Evolutionary conservation across 2,797 vertebrate genomes (phyloP), one percentile per base, ranked within the genome.

Genomic region (Megalops cyprinoides): DNA sequence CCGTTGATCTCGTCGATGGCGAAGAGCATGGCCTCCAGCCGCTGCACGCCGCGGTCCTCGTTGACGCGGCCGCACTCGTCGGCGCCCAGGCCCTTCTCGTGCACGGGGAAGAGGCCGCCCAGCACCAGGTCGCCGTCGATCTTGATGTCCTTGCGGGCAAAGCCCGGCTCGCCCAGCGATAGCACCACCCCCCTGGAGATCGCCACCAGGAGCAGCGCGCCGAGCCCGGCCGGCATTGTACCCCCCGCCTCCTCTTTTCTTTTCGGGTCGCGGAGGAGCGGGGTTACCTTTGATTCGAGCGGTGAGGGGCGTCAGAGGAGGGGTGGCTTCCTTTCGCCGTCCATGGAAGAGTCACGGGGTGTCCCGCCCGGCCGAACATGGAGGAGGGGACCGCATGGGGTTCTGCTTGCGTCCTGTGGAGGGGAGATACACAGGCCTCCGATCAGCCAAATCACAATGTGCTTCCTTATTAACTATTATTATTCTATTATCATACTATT

Each of bases 21-120:
- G 85, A 99, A 99, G 85, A 99, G 86, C 98, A 99, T 99, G 84
- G 98, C 98, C 89, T 99, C 98, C 90, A 99, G 87, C 76, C 98
- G 95, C 88, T 99, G 98, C 85, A 99, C 98, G 5, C 98, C 98
- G 79, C 98, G 89, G 82, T 97, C 97, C 89, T 99, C 97, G 65
- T 99, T 99, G 87, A 99, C 96, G 60, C 97, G 95, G 6, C 98
- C 98, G 80, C 98, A 99, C 89, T 99, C 98, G 84, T 99, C 98
- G 85, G 95, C 93, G 28, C 97, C 97, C 0, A 91, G 92, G 62
- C 98, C 98, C 90, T 99, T 99, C 89, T 99, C 98, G 0, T 99
- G 98, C 82, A 99, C 95, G 23, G 98, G 98, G 91, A 99, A 99
- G 55, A 99, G 91, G 3, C 97, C 98, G 18, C 98, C 98, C 23